phyloP scores from a whole-genome alignment of 2,113 vertebrate genomes.

The Cairina moschata region DNA sequence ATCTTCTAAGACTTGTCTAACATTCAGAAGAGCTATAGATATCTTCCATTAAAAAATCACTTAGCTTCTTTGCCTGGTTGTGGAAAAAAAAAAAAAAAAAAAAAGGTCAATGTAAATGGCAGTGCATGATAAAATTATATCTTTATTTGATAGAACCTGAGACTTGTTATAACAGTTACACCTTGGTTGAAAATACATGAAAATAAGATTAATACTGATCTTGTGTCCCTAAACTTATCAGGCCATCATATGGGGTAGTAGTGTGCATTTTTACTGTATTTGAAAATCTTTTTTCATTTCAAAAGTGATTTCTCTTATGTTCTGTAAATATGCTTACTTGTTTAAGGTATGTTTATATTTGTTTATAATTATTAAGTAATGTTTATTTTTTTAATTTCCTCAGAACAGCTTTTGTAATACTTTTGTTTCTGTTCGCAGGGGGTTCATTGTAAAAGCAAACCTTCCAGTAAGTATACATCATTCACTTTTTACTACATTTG shows the following conservation, averaged over 20 bases:
- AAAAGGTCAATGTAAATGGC: not conserved
- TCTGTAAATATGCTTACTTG: not conserved
- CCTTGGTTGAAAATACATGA: not conserved
- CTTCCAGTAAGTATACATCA: slow-evolving; percentile 62
- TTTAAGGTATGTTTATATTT: not conserved
- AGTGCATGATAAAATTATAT: not conserved
- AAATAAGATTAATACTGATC: not conserved
- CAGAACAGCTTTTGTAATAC: not conserved
- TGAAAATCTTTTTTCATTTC: not conserved
- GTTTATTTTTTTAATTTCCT: not conserved
- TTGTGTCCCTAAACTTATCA: accelerated
- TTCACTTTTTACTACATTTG: not conserved
- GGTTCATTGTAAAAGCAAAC: slow-evolving; percentile 69
- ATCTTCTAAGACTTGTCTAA: not conserved
- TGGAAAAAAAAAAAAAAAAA: not conserved
- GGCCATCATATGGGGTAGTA: not conserved
- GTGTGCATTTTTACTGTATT: not conserved
- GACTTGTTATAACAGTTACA: not conserved
- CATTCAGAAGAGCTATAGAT: not conserved
- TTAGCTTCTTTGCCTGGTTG: not conserved
- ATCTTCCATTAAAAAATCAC: accelerated
- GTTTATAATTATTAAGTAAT: not conserved
- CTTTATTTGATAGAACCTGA: not conserved
- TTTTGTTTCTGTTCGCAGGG: slow-evolving; percentile 68
- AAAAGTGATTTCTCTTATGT: not conserved